These are phyloP conservation scores for Erebia ligea DNA, from an alignment of 2,888 invertebrate species.

Conservation along the genomic window DNA sequence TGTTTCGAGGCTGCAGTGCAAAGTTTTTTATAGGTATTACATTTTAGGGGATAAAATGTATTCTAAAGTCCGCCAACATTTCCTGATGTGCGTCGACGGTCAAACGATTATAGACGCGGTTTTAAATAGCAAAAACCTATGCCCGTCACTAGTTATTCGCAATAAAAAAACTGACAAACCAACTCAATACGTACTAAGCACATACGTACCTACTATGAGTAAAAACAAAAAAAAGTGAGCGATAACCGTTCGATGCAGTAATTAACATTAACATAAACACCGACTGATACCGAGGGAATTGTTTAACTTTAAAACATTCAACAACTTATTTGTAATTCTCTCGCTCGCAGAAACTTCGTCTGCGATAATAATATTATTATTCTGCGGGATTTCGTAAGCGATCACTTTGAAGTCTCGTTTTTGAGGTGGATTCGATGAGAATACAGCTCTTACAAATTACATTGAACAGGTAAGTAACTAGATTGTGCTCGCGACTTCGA, in stretches of 20 bases:
- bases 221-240: slow-evolving; percentile 23
- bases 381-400: slow-evolving; percentile 25
- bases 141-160: background rate
- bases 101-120: no score
- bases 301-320: slow-evolving; percentile 23
- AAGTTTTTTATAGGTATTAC: no score
- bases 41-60: no score
- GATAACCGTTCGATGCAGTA: slow-evolving; percentile 14
- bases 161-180: background rate
- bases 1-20: no score
- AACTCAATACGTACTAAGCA: background rate
- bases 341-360: slow-evolving; percentile 18
- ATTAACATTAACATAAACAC: slow-evolving; percentile 17
- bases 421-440: background rate
- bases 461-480: background rate
- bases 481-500: background rate
- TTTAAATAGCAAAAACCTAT: no score
- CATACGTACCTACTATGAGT: background rate
- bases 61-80: no score
- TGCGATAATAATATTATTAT: slow-evolving; percentile 19
- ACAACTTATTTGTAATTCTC: slow-evolving; percentile 25
- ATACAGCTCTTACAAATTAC: background rate
- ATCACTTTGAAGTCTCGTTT: slow-evolving; percentile 27
- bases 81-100: no score
- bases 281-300: slow-evolving; percentile 4